These are phyloP conservation scores for Phenganax marumi DNA, from an alignment of 92 coral and sea anemone genomes.

Conservation along the genomic window DNA sequence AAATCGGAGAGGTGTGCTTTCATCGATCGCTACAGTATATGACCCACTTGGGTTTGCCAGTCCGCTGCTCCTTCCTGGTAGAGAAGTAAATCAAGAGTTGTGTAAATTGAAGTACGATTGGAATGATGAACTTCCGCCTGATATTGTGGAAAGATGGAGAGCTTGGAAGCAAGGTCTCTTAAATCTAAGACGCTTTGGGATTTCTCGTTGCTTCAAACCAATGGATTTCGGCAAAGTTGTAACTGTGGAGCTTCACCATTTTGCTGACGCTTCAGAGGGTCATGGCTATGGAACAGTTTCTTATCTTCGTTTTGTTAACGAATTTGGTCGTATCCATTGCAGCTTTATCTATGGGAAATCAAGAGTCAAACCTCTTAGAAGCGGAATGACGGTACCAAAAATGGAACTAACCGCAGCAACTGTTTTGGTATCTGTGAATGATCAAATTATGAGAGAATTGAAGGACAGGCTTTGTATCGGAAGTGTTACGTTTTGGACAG, in stretches of 20 bases:
- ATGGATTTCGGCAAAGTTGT: slow-evolving; percentile 49
- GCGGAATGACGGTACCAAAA: slow-evolving; percentile 60
- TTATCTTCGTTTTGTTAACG: slow-evolving; percentile 55
- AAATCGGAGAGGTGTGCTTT: slow-evolving; percentile 60
- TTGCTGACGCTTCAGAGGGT: slow-evolving; percentile 63
- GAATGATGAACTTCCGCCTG: slow-evolving; percentile 55
- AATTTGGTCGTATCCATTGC: slow-evolving; percentile 54
- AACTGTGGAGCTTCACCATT: slow-evolving; percentile 51
- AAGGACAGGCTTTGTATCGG: slow-evolving; percentile 52
- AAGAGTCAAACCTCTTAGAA: slow-evolving; percentile 55
- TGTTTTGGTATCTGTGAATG: slow-evolving; percentile 42
- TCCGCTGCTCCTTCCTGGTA: slow-evolving; percentile 58
- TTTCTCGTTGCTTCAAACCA: slow-evolving; percentile 62
- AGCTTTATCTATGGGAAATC: slow-evolving; percentile 62
- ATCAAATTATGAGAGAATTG: slow-evolving; percentile 46
- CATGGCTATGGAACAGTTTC: slow-evolving; percentile 73
- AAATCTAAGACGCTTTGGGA: slow-evolving; percentile 35
- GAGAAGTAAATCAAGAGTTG: slow-evolving; percentile 68
- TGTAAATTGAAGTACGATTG: slow-evolving; percentile 62
- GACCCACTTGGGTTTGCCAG: slow-evolving; percentile 66
- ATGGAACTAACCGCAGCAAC: slow-evolving; percentile 62
- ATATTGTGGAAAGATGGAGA: slow-evolving; percentile 46
- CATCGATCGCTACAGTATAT: slow-evolving; percentile 62
- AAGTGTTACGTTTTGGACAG: slow-evolving; percentile 62
- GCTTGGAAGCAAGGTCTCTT: slow-evolving; percentile 54